Evolutionary conservation across 1,140 invertebrate species (phyloP).

Genomic region (Pachypsylla venusta): DNA sequence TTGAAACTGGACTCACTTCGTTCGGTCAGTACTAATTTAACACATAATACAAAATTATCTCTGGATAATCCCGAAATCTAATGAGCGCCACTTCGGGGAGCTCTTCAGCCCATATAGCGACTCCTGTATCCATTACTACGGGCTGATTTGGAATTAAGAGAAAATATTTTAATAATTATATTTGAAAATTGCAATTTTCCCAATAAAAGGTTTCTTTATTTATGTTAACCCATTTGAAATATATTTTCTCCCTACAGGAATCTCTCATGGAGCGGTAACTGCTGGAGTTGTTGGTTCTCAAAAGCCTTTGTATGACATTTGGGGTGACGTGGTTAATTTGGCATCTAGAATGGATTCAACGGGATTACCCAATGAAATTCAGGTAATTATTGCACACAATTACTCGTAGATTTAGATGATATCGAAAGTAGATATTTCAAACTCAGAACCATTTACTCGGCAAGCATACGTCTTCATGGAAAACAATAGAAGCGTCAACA

Average conservation of each 20-base stretch:
- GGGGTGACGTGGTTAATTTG: constrained; percentile 91
- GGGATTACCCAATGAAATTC: constrained; percentile 59
- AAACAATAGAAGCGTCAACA: no score
- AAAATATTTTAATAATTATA: neutral
- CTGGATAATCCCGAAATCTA: no score
- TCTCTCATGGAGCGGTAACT: constrained; percentile 68
- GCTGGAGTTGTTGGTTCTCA: constrained; percentile 80
- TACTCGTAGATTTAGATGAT: no score
- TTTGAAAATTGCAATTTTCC: neutral
- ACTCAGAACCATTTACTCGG: no score
- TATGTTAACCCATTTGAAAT: constrained; percentile 12
- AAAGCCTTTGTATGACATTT: constrained; percentile 82
- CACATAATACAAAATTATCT: no score
- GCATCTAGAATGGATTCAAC: constrained; percentile 83
- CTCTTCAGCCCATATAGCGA: no score
- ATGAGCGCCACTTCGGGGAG: no score
- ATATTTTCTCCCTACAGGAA: constrained; percentile 34
- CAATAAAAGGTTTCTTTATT: neutral
- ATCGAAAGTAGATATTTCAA: no score
- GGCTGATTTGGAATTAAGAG: neutral
- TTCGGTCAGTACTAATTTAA: no score
- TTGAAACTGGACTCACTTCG: no score
- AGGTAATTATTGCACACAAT: no score
- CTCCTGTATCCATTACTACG: neutral
- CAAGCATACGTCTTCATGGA: no score